Evolutionary conservation across 2,888 invertebrate genomes (phyloP).

Genomic region (Cyaniris semiargus): DNA sequence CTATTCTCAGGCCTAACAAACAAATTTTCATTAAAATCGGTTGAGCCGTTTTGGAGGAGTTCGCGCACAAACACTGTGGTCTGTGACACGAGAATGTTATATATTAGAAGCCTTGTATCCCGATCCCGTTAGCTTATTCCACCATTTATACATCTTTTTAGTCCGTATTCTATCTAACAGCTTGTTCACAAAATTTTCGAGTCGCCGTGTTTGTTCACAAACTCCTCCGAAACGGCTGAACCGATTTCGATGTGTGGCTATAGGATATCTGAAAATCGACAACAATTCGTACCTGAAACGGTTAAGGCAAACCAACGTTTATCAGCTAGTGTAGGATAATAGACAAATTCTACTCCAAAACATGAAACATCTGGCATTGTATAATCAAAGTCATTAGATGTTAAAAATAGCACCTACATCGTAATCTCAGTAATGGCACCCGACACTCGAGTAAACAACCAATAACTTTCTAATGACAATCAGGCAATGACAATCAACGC

Average conservation of each 20-base stretch:
- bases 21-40: no score
- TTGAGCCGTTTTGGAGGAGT: no score
- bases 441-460: background rate
- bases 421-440: background rate
- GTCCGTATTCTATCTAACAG: no score
- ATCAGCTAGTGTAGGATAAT: background rate
- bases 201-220: no score
- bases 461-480: constrained; percentile 30
- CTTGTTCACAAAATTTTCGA: no score
- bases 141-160: background rate
- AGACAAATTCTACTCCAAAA: background rate
- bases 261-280: no score
- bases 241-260: no score
- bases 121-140: background rate
- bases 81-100: no score
- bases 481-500: constrained; percentile 23
- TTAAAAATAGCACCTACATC: background rate
- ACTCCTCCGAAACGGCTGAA: no score
- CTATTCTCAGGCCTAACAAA: no score
- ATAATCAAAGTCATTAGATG: background rate
- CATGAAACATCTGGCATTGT: background rate
- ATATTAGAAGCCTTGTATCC: background rate
- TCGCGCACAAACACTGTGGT: no score
- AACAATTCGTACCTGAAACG: background rate
- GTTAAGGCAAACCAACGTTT: background rate